A percentile compares a stretch with the other conserved stretches of the same genome.
Conservation (phyloP, 1,140 invertebrate species). For the Diabrotica undecimpunctata region DNA sequence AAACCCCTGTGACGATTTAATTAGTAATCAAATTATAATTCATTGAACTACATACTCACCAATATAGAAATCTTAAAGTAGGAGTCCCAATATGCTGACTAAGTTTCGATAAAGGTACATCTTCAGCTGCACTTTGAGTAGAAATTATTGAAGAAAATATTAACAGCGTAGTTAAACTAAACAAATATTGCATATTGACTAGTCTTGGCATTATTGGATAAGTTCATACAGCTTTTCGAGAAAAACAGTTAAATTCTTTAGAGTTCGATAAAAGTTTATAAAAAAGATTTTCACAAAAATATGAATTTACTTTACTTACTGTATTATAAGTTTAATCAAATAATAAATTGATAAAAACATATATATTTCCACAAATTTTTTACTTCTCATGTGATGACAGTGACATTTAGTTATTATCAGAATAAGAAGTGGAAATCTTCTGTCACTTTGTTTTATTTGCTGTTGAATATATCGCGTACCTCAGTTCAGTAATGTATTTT, state of each 20-base stretch:
- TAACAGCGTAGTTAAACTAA: background rate
- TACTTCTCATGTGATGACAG: no score
- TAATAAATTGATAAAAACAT: no score
- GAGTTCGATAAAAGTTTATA: no score
- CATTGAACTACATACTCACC: constrained; percentile 52
- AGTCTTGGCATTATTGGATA: background rate
- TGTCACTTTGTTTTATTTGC: no score
- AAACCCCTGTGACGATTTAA: background rate
- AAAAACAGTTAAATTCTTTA: background rate
- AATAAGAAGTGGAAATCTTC: no score
- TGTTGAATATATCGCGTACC: no score
- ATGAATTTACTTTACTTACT: no score
- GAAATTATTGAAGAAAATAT: background rate
- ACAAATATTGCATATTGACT: constrained; percentile 4
- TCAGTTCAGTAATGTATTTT: no score
- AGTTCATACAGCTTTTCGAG: background rate
- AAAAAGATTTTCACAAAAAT: no score
- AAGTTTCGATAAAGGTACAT: constrained; percentile 57
- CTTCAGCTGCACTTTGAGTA: constrained; percentile 37
- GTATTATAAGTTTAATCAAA: no score
- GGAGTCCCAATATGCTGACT: constrained; percentile 58
- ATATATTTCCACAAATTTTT: no score
- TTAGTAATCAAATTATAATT: constrained; percentile 7
- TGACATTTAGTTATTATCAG: no score
- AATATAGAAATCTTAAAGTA: constrained; percentile 76